These are phyloP conservation scores for Drosophila nannoptera DNA, from an alignment of 1,140 invertebrate species.

Conservation along the genomic window DNA sequence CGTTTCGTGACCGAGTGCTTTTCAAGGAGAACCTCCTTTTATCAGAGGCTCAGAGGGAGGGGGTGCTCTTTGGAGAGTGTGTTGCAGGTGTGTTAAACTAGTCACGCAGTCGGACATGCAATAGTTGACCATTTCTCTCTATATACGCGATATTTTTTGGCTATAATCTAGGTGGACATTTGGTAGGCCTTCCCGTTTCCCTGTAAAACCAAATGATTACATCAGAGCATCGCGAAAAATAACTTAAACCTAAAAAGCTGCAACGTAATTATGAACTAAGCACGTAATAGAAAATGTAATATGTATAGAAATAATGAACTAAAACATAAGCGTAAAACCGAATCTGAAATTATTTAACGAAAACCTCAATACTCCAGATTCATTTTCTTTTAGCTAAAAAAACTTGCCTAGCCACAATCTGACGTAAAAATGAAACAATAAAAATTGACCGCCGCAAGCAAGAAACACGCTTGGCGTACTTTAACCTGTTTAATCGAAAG, in stretches of 20 bases:
- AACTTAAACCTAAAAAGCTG: too few species aligned
- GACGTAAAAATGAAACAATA: background rate
- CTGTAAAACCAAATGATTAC: slow-evolving; percentile 22
- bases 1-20: slow-evolving; percentile 74
- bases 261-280: slow-evolving; percentile 25
- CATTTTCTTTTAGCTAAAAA: slow-evolving; percentile 4
- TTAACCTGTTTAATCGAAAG: slow-evolving; percentile 26
- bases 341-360: too few species aligned
- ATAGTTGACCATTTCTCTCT: slow-evolving; percentile 47
- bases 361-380: background rate
- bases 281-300: background rate
- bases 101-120: slow-evolving; percentile 72
- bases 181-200: slow-evolving; percentile 11
- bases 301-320: background rate
- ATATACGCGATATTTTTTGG: slow-evolving; percentile 58
- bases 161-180: slow-evolving; percentile 51
- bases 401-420: background rate
- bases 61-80: slow-evolving; percentile 16
- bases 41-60: slow-evolving; percentile 18
- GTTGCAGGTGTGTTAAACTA: slow-evolving; percentile 61
- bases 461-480: slow-evolving; percentile 1
- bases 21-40: slow-evolving; percentile 63
- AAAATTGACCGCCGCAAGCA: background rate
- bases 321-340: background rate
- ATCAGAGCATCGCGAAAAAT: slow-evolving; percentile 58